These are phyloP conservation scores for Nineta flava DNA, from an alignment of 2,888 invertebrate species.

Conservation along the genomic window DNA sequence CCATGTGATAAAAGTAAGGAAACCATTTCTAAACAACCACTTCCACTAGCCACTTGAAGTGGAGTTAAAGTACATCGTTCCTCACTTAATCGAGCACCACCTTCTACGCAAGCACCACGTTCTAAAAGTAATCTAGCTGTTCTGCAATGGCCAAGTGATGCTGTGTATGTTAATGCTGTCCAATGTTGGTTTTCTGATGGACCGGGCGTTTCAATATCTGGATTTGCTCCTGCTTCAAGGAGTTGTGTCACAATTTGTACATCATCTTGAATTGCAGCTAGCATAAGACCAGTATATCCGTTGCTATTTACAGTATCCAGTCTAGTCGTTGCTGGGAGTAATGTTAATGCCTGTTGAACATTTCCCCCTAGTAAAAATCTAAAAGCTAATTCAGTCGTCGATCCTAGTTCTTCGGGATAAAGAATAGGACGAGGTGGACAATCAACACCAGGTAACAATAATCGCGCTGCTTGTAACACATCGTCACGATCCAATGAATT, in stretches of 20 bases:
- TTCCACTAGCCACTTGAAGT: slow-evolving; percentile 61
- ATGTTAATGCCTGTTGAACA: slow-evolving; percentile 55
- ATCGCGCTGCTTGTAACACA: slow-evolving; percentile 71
- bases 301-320: slow-evolving; percentile 63
- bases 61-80: slow-evolving; percentile 80
- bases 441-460: slow-evolving; percentile 76
- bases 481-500: slow-evolving; percentile 70
- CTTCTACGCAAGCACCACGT: slow-evolving; percentile 71
- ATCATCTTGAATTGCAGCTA: slow-evolving; percentile 46
- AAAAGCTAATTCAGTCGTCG: slow-evolving; percentile 61
- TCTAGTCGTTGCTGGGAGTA: slow-evolving; percentile 52
- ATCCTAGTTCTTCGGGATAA: slow-evolving; percentile 3
- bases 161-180: slow-evolving; percentile 80
- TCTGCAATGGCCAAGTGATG: slow-evolving; percentile 37
- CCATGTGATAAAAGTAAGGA: slow-evolving; percentile 66
- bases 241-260: background rate
- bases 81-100: slow-evolving; percentile 66
- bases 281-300: slow-evolving; percentile 54
- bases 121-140: slow-evolving; percentile 51
- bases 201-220: slow-evolving; percentile 64
- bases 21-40: slow-evolving; percentile 66
- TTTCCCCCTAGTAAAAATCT: slow-evolving; percentile 66
- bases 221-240: slow-evolving; percentile 45
- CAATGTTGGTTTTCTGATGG: slow-evolving; percentile 60
- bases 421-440: slow-evolving; percentile 62